These are phyloP conservation scores for Sinotaia quadrata DNA, from an alignment of 2,888 invertebrate genomes.

Conservation along the genomic window DNA sequence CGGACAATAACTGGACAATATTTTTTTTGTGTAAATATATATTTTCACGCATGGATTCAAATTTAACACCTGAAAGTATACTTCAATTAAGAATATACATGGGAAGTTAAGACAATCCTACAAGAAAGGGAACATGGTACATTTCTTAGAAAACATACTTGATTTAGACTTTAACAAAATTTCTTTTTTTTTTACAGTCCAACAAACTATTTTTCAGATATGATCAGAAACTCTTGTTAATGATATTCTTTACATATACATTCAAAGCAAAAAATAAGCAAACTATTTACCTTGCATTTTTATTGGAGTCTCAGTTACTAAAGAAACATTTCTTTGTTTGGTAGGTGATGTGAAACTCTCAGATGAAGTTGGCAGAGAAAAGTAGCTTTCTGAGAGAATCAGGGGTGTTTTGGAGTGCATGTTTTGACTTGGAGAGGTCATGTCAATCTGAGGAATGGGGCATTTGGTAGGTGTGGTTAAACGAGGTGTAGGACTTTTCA, in stretches of 20 bases:
- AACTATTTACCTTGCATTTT: not conserved
- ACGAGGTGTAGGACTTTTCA: conserved; percentile 50
- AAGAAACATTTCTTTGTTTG: not conserved
- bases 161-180: no score
- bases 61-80: no score
- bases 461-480: conserved; percentile 16
- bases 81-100: no score
- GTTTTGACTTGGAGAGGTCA: conserved; percentile 48
- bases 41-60: no score
- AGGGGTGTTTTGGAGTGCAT: conserved; percentile 42
- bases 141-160: no score
- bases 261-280: not conserved
- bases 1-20: no score
- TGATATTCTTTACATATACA: not conserved
- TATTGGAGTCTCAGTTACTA: not conserved
- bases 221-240: not conserved
- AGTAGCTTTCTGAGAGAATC: not conserved
- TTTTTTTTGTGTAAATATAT: no score
- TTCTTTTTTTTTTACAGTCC: no score
- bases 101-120: no score
- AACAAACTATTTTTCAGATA: not conserved
- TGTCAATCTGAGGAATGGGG: not conserved
- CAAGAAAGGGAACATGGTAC: no score
- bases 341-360: conserved; percentile 15
- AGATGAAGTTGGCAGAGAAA: conserved; percentile 40